Conservation (phyloP, 2,113 vertebrate species). For the Sinosuthora webbiana region DNA sequence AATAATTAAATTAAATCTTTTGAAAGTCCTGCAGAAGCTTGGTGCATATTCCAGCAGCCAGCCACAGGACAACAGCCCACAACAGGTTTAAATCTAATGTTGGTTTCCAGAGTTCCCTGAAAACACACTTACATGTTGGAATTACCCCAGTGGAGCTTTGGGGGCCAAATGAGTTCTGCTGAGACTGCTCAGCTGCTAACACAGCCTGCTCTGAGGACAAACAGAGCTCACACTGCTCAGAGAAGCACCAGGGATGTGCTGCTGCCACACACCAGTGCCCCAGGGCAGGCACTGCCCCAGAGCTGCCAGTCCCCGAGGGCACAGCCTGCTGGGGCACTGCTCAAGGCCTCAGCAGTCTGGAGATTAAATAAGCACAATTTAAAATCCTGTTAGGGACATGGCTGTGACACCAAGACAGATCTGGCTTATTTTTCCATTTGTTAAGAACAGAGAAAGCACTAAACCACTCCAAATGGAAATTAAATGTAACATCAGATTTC, state of each 20-base stretch:
- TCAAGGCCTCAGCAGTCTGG: background rate
- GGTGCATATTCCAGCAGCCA: background rate
- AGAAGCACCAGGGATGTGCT: background rate
- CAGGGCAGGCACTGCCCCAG: no score
- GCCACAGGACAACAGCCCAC: background rate
- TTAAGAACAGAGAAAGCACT: background rate
- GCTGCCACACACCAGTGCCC: background rate
- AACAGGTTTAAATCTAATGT: background rate
- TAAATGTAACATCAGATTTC: background rate
- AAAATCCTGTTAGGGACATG: background rate
- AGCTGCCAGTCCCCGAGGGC: background rate
- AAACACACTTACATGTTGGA: background rate
- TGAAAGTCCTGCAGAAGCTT: background rate
- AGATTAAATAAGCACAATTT: background rate
- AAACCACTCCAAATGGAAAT: background rate
- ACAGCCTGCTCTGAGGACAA: background rate
- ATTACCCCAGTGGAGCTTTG: background rate
- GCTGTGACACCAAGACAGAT: background rate
- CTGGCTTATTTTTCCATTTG: background rate
- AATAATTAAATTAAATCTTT: background rate
- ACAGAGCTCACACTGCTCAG: background rate
- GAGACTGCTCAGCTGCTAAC: background rate
- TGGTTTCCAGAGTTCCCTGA: no score
- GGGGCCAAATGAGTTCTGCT: background rate
- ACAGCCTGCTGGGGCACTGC: background rate